Conservation (phyloP, 2,888 invertebrate species). For the Athripsodes cinereus region DNA sequence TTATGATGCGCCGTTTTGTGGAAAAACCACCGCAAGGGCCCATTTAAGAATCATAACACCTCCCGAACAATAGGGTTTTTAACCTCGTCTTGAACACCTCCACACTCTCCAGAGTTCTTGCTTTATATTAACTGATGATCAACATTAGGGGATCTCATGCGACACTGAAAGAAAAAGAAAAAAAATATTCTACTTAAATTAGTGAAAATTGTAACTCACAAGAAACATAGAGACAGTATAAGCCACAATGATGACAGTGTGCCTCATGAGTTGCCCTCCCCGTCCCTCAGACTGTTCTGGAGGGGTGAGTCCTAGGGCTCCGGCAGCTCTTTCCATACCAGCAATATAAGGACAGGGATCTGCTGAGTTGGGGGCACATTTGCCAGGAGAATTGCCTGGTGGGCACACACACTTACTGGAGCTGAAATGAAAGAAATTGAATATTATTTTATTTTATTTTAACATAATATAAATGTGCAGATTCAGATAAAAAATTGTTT, state of each 20-base stretch:
- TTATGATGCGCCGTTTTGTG: too few relatives aligned
- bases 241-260: conserved; percentile 74
- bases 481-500: too few relatives aligned
- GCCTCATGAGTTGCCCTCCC: conserved; percentile 67
- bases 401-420: conserved; percentile 43
- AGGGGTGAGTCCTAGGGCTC: conserved; percentile 40
- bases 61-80: too few relatives aligned
- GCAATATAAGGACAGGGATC: conserved; percentile 35
- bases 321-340: conserved; percentile 40
- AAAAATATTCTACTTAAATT: neutral
- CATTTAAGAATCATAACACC: too few relatives aligned
- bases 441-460: neutral
- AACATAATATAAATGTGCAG: too few relatives aligned
- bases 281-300: conserved; percentile 40
- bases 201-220: conserved; percentile 48
- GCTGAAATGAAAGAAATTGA: neutral
- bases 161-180: neutral
- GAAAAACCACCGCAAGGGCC: too few relatives aligned
- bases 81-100: too few relatives aligned
- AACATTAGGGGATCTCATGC: too few relatives aligned
- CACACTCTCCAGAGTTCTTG: too few relatives aligned
- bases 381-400: conserved; percentile 34
- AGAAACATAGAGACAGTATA: conserved; percentile 84
- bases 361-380: conserved; percentile 27
- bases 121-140: too few relatives aligned